A percentile compares a stretch with the other conserved stretches of the same genome.
These are phyloP conservation scores for Hydrochoerus hydrochaeris DNA, from an alignment of 2,113 vertebrate genomes.

Conservation along the genomic window DNA sequence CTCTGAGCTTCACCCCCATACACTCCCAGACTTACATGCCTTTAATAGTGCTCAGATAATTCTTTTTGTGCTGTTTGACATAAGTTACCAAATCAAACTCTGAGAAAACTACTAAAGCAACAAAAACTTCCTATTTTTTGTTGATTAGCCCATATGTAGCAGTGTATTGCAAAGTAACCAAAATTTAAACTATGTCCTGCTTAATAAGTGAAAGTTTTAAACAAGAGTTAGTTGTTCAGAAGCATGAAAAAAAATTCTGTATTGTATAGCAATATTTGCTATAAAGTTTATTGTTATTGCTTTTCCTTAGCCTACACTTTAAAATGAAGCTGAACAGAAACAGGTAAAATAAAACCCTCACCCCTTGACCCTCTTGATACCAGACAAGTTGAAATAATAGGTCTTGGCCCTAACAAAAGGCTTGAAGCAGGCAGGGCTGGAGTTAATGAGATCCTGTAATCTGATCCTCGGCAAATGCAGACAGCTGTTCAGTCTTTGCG, in stretches of 20 bases:
- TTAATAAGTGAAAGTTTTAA: conserved; percentile 72
- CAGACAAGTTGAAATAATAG: conserved; percentile 70
- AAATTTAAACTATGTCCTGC: conserved; percentile 70
- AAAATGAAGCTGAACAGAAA: conserved; percentile 80
- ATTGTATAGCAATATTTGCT: conserved; percentile 74
- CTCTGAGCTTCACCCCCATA: background rate
- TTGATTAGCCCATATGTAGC: conserved; percentile 73
- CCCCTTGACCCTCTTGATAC: conserved; percentile 61
- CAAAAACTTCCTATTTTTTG: conserved; percentile 60
- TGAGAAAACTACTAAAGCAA: conserved; percentile 40
- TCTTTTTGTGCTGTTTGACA: background rate
- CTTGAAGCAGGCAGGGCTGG: conserved; percentile 74
- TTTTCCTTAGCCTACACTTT: conserved; percentile 71
- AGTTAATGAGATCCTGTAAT: conserved; percentile 86
- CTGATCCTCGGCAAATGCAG: conserved; percentile 58
- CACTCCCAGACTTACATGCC: background rate
- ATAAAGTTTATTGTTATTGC: conserved; percentile 67
- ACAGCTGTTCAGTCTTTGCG: conserved; percentile 84
- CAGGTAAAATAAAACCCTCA: conserved; percentile 76
- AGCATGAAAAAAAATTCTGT: conserved; percentile 64
- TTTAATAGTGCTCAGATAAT: conserved; percentile 43
- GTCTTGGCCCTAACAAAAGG: conserved; percentile 78
- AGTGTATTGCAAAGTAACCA: conserved; percentile 61
- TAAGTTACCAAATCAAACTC: conserved; percentile 68
- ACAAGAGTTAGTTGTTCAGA: background rate